Evolutionary conservation across 2,888 invertebrate genomes (phyloP).

Genomic region (Epistrophella euchroma): DNA sequence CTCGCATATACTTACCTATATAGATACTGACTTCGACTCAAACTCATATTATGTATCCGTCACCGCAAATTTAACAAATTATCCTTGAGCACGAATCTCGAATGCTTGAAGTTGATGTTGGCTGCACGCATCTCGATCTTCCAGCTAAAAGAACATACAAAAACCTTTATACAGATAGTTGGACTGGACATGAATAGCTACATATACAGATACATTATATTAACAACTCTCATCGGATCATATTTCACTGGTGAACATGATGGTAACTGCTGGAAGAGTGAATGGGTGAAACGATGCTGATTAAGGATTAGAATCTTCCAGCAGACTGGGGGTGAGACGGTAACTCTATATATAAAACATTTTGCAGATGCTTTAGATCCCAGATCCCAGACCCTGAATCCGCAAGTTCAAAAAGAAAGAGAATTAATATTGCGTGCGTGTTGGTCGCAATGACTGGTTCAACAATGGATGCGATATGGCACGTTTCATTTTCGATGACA

Average conservation of each 20-base stretch:
- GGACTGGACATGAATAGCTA: conserved; percentile 31
- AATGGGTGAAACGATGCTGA: conserved; percentile 71
- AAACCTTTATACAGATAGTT: conserved; percentile 12
- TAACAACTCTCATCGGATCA: conserved; percentile 71
- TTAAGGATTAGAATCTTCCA: conserved; percentile 65
- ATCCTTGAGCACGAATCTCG: conserved; percentile 76
- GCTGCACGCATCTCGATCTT: conserved; percentile 56
- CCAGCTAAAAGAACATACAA: background rate
- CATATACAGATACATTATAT: background rate
- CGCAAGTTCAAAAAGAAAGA: background rate
- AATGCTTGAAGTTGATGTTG: conserved; percentile 45
- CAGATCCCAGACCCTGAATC: background rate
- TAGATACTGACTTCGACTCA: background rate
- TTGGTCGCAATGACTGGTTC: conserved; percentile 61
- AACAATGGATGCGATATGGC: conserved; percentile 74
- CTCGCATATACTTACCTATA: background rate
- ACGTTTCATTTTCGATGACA: conserved; percentile 72
- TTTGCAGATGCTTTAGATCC: conserved; percentile 71
- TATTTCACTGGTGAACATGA: conserved; percentile 64
- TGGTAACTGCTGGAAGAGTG: conserved; percentile 33
- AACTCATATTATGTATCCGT: conserved; percentile 69
- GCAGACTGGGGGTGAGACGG: conserved; percentile 4
- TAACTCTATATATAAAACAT: background rate
- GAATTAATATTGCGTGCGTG: conserved; percentile 61
- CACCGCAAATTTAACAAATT: conserved; percentile 77